Evolutionary conservation across 2,113 vertebrate species (phyloP).

Genomic region (Tragelaphus scriptus): DNA sequence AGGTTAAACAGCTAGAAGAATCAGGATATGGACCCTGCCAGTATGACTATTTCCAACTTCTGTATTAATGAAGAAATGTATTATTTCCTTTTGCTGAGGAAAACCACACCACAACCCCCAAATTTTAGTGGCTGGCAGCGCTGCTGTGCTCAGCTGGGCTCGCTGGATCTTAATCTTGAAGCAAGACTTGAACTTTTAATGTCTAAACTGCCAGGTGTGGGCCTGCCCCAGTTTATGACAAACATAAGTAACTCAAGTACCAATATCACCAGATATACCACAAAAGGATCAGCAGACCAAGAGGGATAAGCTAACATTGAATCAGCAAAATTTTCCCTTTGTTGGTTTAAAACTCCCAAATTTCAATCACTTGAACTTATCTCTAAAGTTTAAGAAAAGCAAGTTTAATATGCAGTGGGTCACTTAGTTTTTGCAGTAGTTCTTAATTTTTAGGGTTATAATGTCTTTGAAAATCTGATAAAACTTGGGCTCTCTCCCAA

Average conservation of each 20-base stretch:
- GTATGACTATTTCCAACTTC: neutral
- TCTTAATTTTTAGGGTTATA: neutral
- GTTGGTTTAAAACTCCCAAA: neutral
- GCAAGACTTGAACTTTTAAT: slow-evolving; percentile 14
- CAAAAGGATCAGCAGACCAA: neutral
- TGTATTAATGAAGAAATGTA: neutral
- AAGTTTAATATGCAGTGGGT: neutral
- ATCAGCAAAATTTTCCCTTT: slow-evolving; percentile 1
- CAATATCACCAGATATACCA: neutral
- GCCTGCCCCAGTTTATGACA: neutral
- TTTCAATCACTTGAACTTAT: slow-evolving; percentile 13
- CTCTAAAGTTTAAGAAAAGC: neutral
- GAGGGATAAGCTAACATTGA: neutral
- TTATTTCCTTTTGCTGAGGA: neutral
- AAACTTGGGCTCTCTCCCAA: neutral
- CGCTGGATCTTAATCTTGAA: neutral
- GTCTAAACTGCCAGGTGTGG: neutral
- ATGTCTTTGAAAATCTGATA: slow-evolving; percentile 17
- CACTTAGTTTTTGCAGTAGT: neutral
- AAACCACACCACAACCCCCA: slow-evolving; percentile 5
- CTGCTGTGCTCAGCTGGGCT: neutral
- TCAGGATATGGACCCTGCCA: neutral
- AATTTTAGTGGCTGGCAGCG: neutral
- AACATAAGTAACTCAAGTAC: neutral
- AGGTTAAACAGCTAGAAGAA: neutral